A percentile compares a stretch with the other conserved stretches of the same genome.
phyloP scores from a whole-genome alignment of 2,888 invertebrate species.

The Darwinula stevensoni region DNA sequence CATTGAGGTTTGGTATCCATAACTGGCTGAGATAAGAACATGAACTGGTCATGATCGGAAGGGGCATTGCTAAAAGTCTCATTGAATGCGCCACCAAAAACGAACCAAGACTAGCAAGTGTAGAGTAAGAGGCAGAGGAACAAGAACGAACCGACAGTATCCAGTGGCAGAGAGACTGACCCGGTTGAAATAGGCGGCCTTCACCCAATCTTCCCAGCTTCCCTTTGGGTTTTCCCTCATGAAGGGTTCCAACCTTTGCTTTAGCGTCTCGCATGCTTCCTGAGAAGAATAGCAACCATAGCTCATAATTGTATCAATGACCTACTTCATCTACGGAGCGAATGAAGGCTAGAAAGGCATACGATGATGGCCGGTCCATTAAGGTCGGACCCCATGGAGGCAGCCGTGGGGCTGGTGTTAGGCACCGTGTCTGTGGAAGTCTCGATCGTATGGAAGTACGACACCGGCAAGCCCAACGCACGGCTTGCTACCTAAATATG shows the following conservation, averaged over 20 bases:
- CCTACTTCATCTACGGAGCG: too few relatives aligned
- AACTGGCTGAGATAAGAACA: too few relatives aligned
- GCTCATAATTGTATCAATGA: too few relatives aligned
- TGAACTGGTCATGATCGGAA: too few relatives aligned
- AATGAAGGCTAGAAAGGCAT: too few relatives aligned
- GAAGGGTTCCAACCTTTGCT: conserved; percentile 38
- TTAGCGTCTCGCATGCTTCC: conserved; percentile 43
- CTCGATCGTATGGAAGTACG: conserved; percentile 48
- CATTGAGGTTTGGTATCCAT: too few relatives aligned
- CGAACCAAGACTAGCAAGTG: too few relatives aligned
- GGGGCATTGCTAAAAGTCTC: too few relatives aligned
- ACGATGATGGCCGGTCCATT: conserved; percentile 54
- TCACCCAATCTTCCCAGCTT: conserved; percentile 57
- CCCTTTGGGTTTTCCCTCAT: conserved; percentile 40
- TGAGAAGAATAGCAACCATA: too few relatives aligned
- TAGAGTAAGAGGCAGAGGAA: too few relatives aligned
- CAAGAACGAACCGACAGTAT: conserved; percentile 25
- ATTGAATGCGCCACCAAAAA: too few relatives aligned
- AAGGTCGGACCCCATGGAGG: conserved; percentile 57
- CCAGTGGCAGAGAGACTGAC: conserved; percentile 54
- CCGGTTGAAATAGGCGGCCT: conserved; percentile 39
- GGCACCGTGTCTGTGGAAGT: conserved; percentile 70
- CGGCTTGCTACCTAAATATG: conserved; percentile 32
- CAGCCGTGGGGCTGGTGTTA: conserved; percentile 66
- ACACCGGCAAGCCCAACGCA: conserved; percentile 31